Evolutionary conservation across 92 coral and sea anemone genomes (phyloP).

Genomic region (Micromussa lordhowensis): DNA sequence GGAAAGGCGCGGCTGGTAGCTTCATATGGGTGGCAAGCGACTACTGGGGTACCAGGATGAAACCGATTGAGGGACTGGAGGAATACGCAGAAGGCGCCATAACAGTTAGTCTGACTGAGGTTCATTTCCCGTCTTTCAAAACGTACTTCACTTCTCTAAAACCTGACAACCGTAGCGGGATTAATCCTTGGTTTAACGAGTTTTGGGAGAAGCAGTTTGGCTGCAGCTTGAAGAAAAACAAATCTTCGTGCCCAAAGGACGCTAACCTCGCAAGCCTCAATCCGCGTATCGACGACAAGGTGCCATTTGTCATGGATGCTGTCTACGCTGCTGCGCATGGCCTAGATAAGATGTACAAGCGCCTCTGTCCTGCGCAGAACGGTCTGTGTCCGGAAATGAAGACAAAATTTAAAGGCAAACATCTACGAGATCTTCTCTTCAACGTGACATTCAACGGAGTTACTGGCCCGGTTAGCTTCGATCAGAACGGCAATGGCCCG

Average conservation of each 20-base stretch:
- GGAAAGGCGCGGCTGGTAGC: conserved; percentile 51
- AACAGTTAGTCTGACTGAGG: conserved; percentile 74
- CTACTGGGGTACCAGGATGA: conserved; percentile 90
- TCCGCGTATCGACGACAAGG: conserved; percentile 81
- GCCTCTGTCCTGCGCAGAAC: conserved; percentile 69
- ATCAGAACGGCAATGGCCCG: conserved; percentile 79
- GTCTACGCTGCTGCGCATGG: conserved; percentile 92
- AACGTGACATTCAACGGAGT: conserved; percentile 71
- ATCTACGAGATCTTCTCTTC: conserved; percentile 58
- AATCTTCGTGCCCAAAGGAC: conserved; percentile 46
- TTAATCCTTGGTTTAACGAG: conserved; percentile 92
- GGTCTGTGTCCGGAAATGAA: conserved; percentile 78
- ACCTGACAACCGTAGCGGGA: conserved; percentile 55
- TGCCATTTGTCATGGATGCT: conserved; percentile 94
- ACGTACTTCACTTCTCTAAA: conserved; percentile 69
- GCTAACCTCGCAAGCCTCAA: conserved; percentile 18
- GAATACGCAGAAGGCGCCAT: conserved; percentile 86
- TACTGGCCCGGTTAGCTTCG: conserved; percentile 77
- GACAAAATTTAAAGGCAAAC: conserved; percentile 51
- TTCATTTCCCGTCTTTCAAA: conserved; percentile 40
- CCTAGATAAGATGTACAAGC: conserved; percentile 69
- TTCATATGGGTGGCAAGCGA: conserved; percentile 92
- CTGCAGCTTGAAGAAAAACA: conserved; percentile 61
- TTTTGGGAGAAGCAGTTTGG: conserved; percentile 80
- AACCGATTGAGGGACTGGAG: conserved; percentile 74